Base-by-base conservation (phyloP, 2,888 invertebrate species). In the Notodonta dromedarius region DNA sequence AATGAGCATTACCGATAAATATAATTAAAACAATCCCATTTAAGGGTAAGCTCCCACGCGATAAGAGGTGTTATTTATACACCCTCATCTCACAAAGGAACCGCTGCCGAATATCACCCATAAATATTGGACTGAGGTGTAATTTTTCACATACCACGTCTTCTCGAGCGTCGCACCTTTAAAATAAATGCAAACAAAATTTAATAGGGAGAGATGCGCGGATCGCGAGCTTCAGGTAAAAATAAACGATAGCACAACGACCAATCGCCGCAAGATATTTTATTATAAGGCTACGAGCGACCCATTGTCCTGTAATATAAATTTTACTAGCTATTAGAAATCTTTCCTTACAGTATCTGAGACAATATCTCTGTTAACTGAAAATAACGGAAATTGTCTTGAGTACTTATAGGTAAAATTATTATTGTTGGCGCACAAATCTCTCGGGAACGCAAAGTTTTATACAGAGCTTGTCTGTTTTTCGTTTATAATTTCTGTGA, bases 121-220 rank as follows among this genome's bases (percentile, higher is more conserved):
- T 93, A 93, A 93, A 93, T 93, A 93, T 93, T 93, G 93, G 93
- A 84, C 88, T 90, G 91, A 93, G 93, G 93, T 93, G 93, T 93
- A 93, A 93, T 93, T 93, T 93, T 93, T 93, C 93, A 93, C 93
- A 93, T 93, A 93, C 93, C 93, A 90, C 86, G 90, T 91, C 92
- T 89, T 82, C 84, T 86, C 89, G 91, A 88, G 87, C 92, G 92
- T 92, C 93, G 93, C 93, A 93, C 93, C 93, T 93, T 93, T 91
- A 93, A 93, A 93, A 93, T 93, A 93, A 93, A 93, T 93, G 93
- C 93, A 93, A 93, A 93, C 93, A 93, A 93, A 93, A 93, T 93
- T 92, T 93, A 93, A 93, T 93, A 93, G 93, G 93, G 93, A 93
- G 92, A 93, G 93, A 91, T 92, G 93, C 93, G 88, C 93, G 84